A percentile compares a stretch with the other conserved stretches of the same genome.
These are phyloP conservation scores for Uropsilus gracilis DNA, from an alignment of 2,113 vertebrate species.

Conservation along the genomic window DNA sequence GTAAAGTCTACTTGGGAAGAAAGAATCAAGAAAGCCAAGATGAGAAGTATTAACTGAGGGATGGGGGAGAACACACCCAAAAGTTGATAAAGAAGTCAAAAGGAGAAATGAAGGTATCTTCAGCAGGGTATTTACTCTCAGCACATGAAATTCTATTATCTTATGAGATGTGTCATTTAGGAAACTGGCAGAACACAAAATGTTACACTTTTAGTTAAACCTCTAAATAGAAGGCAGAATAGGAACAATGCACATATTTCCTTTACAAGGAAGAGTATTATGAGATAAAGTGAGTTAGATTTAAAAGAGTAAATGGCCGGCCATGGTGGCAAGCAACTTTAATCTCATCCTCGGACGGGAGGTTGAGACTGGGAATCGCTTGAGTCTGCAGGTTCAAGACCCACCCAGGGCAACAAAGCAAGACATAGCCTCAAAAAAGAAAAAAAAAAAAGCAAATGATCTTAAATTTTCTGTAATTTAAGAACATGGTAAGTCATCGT, in stretches of 20 bases:
- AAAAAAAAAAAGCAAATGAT: neutral
- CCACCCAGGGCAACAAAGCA: too few species aligned
- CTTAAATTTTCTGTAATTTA: neutral
- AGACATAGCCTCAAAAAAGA: too few species aligned
- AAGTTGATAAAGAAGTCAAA: neutral
- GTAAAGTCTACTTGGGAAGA: neutral
- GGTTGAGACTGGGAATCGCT: too few species aligned
- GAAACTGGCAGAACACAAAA: constrained; percentile 1
- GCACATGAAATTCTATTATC: neutral
- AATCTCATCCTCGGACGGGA: too few species aligned
- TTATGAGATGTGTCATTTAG: neutral
- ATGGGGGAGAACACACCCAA: neutral
- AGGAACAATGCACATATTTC: neutral
- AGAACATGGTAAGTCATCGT: neutral
- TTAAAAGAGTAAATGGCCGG: too few species aligned
- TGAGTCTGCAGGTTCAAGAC: too few species aligned
- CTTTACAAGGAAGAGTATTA: neutral
- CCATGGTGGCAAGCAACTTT: too few species aligned
- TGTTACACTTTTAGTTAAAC: too few species aligned
- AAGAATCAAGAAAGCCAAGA: neutral
- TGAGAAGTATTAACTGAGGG: neutral
- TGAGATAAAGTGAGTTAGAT: neutral
- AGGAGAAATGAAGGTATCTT: neutral
- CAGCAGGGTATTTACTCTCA: neutral
- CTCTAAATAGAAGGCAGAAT: neutral